These are phyloP conservation scores for Myotis daubentonii DNA, from an alignment of 2,797 vertebrate species.

Conservation along the genomic window DNA sequence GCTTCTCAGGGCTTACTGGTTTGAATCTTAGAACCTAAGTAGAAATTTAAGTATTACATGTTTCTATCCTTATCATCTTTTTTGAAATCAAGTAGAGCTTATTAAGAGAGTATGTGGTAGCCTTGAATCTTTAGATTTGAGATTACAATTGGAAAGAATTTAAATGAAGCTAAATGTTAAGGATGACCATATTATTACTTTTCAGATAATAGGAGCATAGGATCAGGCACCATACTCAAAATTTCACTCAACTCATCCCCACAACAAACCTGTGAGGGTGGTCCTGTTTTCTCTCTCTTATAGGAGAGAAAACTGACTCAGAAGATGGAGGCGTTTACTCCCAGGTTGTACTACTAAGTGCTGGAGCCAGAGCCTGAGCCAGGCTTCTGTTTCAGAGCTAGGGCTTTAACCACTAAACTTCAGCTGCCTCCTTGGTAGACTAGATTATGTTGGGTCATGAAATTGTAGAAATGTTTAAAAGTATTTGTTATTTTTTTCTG, in stretches of 20 bases:
- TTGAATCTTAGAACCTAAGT: constrained; percentile 25
- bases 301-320: background rate
- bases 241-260: constrained; percentile 10
- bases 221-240: background rate
- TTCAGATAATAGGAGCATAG: background rate
- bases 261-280: background rate
- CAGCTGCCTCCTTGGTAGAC: background rate
- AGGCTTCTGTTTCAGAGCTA: background rate
- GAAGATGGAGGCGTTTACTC: background rate
- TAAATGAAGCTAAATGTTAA: constrained; percentile 9
- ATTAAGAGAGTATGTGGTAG: constrained; percentile 1
- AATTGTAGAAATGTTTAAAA: constrained; percentile 50
- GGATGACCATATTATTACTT: background rate
- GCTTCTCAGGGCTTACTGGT: background rate
- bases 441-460: background rate
- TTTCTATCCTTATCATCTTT: constrained; percentile 21
- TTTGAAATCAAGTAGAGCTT: constrained; percentile 5
- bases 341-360: background rate
- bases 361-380: background rate
- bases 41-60: constrained; percentile 29
- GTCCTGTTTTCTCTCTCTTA: background rate
- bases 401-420: background rate
- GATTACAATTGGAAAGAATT: constrained; percentile 2
- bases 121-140: constrained; percentile 42
- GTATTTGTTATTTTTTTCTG: constrained; percentile 46